Percentiles rank a stretch among this genome's conserved stretches.
Conservation (phyloP, 2,113 vertebrate genomes). For the Larimichthys polyactis region DNA sequence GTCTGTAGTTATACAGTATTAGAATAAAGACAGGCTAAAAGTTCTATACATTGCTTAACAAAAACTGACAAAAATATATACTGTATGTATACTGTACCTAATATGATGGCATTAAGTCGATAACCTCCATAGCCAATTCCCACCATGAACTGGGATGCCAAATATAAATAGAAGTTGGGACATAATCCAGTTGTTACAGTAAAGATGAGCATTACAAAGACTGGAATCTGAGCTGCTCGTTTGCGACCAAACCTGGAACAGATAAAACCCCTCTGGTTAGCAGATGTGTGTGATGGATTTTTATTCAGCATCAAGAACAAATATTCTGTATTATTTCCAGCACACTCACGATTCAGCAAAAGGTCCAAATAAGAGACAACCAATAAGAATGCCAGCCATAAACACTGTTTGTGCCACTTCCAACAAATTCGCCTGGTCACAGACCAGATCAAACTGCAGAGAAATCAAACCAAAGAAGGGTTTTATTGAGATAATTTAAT, state of each 20-base stretch:
- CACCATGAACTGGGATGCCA: conserved; percentile 67
- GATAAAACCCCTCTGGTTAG: background rate
- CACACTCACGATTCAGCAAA: conserved; percentile 77
- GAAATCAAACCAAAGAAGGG: background rate
- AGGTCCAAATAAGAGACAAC: conserved; percentile 77
- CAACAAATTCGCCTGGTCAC: conserved; percentile 59
- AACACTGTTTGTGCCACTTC: conserved; percentile 65
- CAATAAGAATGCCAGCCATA: conserved; percentile 73
- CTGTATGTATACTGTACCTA: conserved; percentile 59
- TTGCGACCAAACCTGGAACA: conserved; percentile 75
- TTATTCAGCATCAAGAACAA: background rate
- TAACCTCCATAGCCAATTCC: conserved; percentile 77
- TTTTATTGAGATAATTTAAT: background rate
- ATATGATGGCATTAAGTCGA: conserved; percentile 71
- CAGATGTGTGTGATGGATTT: background rate
- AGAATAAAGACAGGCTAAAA: background rate
- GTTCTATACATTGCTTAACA: background rate
- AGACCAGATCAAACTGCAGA: conserved; percentile 78
- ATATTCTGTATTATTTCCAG: background rate
- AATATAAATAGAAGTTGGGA: conserved; percentile 67
- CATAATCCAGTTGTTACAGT: conserved; percentile 61
- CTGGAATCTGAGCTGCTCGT: conserved; percentile 71
- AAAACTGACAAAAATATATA: background rate
- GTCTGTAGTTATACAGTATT: background rate
- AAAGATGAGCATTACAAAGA: conserved; percentile 65